These are phyloP conservation scores for Phoeniculus purpureus DNA, from an alignment of 2,797 vertebrate species.

Conservation along the genomic window DNA sequence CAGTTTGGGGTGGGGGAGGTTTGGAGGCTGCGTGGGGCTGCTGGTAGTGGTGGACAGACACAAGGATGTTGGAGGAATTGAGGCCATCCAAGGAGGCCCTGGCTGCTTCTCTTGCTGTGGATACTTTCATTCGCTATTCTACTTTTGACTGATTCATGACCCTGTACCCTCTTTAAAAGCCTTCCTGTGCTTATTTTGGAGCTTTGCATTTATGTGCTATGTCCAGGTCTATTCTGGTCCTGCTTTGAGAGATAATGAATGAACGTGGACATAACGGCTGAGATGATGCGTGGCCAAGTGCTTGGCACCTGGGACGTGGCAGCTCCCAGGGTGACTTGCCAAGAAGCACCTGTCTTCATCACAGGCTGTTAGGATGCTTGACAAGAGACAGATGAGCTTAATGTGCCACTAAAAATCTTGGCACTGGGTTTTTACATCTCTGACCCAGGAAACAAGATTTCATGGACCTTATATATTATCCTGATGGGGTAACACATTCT, in stretches of 20 bases:
- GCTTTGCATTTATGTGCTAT: background rate
- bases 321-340: slow-evolving; percentile 27
- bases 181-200: slow-evolving; percentile 4
- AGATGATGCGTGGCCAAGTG: background rate
- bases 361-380: slow-evolving; percentile 27
- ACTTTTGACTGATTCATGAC: slow-evolving; percentile 20
- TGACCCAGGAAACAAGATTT: background rate
- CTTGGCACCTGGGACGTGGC: slow-evolving; percentile 33
- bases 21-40: background rate
- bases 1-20: background rate
- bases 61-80: background rate
- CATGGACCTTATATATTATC: background rate
- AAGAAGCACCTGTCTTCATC: slow-evolving; percentile 43
- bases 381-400: slow-evolving; percentile 30
- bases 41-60: background rate
- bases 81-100: background rate
- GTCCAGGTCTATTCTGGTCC: slow-evolving; percentile 39
- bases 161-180: background rate
- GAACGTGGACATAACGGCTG: slow-evolving; percentile 1
- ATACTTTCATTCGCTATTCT: background rate
- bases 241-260: slow-evolving; percentile 42
- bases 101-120: slow-evolving; percentile 22
- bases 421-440: background rate
- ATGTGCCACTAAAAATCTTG: slow-evolving; percentile 23
- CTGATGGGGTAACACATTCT: background rate